phyloP scores from a whole-genome alignment of 1,140 invertebrate species.

The Mactra quadrangularis region DNA sequence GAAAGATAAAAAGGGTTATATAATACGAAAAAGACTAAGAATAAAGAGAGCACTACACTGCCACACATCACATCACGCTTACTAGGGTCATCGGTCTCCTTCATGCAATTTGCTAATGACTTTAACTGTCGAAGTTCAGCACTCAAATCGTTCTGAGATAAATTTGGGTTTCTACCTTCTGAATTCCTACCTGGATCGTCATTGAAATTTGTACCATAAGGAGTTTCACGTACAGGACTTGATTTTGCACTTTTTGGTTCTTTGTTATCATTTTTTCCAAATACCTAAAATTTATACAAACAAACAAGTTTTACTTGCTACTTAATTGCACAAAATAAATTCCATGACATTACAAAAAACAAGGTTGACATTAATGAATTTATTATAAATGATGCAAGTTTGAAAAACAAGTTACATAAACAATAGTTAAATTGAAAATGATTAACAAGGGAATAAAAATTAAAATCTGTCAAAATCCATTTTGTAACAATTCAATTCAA shows the following conservation, averaged over 20 bases:
- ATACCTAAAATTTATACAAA: constrained; percentile 20
- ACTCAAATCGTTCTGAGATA: constrained; percentile 35
- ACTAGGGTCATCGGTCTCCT: constrained; percentile 44
- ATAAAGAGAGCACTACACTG: not conserved
- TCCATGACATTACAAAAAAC: no score
- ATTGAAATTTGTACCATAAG: not conserved
- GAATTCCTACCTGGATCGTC: constrained; percentile 40
- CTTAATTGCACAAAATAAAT: no score
- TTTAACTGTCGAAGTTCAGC: constrained; percentile 36
- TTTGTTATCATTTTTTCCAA: constrained; percentile 40
- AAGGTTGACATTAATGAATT: no score
- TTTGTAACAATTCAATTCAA: no score
- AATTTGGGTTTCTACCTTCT: not conserved
- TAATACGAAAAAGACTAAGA: not conserved
- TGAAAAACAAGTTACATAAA: no score
- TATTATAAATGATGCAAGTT: no score
- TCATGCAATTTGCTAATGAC: constrained; percentile 38
- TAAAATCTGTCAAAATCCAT: no score
- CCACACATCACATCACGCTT: constrained; percentile 11
- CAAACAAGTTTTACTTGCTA: no score
- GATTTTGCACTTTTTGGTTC: not conserved
- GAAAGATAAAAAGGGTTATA: no score
- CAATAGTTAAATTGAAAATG: no score
- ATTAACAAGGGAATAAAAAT: no score
- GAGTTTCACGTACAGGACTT: constrained; percentile 16